These are phyloP conservation scores for Onychomys leucogaster DNA, from an alignment of 2,797 vertebrate genomes.

Conservation along the genomic window DNA sequence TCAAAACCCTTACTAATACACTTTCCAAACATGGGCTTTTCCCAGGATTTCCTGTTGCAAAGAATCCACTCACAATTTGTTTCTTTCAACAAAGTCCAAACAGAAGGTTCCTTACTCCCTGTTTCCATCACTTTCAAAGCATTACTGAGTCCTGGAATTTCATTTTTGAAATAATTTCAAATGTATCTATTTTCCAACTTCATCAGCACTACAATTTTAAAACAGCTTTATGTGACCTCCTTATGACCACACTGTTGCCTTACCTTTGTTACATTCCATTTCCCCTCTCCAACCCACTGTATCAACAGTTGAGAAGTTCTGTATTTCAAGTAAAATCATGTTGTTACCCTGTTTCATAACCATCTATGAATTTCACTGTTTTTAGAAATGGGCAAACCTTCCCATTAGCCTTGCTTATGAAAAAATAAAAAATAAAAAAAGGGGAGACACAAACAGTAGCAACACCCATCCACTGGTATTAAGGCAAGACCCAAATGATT, in stretches of 20 bases:
- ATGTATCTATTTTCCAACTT: not conserved
- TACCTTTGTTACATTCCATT: not conserved
- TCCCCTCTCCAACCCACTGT: not conserved
- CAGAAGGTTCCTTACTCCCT: not conserved
- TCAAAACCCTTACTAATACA: not conserved
- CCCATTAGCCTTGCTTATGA: not conserved
- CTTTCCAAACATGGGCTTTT: not conserved
- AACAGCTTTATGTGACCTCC: not conserved
- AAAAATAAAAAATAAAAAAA: no score
- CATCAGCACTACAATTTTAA: not conserved
- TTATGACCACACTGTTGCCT: not conserved
- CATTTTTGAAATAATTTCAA: not conserved
- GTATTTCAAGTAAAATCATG: not conserved
- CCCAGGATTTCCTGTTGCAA: not conserved
- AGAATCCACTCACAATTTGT: not conserved
- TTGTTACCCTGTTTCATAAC: not conserved
- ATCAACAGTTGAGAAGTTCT: not conserved
- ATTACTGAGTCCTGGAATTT: not conserved
- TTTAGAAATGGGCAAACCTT: not conserved
- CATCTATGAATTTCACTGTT: not conserved
- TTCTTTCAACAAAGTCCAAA: not conserved
- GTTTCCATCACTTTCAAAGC: not conserved
- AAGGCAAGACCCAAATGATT: not conserved
- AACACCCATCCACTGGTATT: not conserved
- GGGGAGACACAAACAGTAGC: not conserved